Base-by-base conservation (phyloP, 2,888 invertebrate genomes). In the Phengaris arion region DNA sequence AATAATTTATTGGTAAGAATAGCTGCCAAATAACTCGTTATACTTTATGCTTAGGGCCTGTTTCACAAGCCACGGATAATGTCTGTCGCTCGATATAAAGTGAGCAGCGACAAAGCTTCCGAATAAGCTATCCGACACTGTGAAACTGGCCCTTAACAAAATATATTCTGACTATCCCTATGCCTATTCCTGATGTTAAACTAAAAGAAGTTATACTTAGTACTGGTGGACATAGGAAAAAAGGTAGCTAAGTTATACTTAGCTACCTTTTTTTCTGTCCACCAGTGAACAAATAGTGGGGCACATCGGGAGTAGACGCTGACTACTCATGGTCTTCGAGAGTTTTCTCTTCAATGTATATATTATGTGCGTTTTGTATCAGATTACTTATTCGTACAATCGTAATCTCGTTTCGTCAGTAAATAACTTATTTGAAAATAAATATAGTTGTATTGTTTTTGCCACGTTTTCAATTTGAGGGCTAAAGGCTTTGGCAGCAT, bases 401-500 rank as follows among this genome's bases (percentile, higher is more conserved):
- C 9, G 9, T 59, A 35, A 64, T 64, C 64, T 45, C 64, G 35
- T 35, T 10, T 64, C 35, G 35, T 64, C 64, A 7, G 22, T 64
- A 35, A 64, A 45, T 64, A 12, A 0, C 52, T 52, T 1, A 12
- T 52, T 52, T 2, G 64, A 45, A 12, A 12, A 35, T 64, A 64
- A 64, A 45, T 35, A 7, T 35, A 13, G 7, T 64, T 64, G 0
- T 12, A 13, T 12, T 12, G 22, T 12, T 22, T 22, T 64, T 64
- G 64, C 35, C 64, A 64, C 64, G 8, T 64, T 35, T 48, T 48
- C 2, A 48, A 48, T 64, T 64, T 64, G 13, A 45, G 64, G 64
- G 35, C 64, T 64, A 45, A 59, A 64, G 64, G 64, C 64, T 64
- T 64, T 64, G 64, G 64, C 64, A 64, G 64, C 64, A 15, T 64